Evolutionary conservation across 2,797 vertebrate genomes (phyloP).

Genomic region (Sebastes hubbsi): DNA sequence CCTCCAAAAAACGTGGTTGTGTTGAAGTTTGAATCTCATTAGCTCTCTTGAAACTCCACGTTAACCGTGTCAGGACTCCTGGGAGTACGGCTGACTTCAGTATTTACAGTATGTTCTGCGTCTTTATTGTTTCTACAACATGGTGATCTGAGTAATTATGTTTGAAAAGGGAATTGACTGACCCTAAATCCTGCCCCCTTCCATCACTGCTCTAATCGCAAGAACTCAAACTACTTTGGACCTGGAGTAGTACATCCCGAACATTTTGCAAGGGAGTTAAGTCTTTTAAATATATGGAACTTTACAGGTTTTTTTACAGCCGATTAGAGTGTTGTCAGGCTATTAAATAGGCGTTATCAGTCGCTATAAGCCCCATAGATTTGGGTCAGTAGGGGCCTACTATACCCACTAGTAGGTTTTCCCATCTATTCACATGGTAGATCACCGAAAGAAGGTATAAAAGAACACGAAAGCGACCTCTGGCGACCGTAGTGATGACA

Average conservation of each 20-base stretch:
- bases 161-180: not conserved
- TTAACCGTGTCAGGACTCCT: not conserved
- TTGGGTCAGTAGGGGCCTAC: too few species aligned
- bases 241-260: too few species aligned
- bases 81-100: not conserved
- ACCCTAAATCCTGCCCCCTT: not conserved
- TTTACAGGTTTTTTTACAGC: not conserved
- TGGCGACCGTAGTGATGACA: too few species aligned
- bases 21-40: not conserved
- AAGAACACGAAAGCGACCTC: too few species aligned
- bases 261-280: not conserved
- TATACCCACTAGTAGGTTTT: too few species aligned
- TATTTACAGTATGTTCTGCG: not conserved
- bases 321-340: too few species aligned
- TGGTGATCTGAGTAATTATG: not conserved
- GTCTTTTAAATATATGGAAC: not conserved
- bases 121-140: not conserved
- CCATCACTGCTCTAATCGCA: not conserved
- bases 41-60: not conserved
- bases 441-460: too few species aligned
- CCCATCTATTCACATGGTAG: too few species aligned
- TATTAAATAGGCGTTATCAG: too few species aligned
- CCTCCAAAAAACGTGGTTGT: not conserved
- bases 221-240: not conserved
- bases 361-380: too few species aligned